Conservation (phyloP, 2,888 invertebrate genomes). For the Notodonta dromedarius region DNA sequence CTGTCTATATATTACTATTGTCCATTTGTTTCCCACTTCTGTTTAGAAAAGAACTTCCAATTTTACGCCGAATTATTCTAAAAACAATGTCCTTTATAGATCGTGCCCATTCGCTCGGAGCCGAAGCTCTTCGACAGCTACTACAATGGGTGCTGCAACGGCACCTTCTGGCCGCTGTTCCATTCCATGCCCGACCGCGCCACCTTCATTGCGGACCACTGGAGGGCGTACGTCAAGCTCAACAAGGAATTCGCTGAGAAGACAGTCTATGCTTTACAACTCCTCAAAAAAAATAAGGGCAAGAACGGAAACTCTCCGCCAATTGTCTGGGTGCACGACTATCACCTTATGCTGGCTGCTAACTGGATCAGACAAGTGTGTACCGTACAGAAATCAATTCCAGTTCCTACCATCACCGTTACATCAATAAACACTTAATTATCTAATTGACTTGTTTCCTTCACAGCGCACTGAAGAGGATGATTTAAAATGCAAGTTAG, state of each 20-base stretch:
- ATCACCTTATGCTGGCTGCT: constrained; percentile 96
- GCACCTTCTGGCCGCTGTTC: constrained; percentile 96
- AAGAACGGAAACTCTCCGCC: constrained; percentile 82
- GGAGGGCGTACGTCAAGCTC: constrained; percentile 91
- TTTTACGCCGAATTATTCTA: constrained; percentile 2
- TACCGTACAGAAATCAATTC: constrained; percentile 7
- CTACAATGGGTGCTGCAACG: constrained; percentile 97
- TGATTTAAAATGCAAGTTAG: constrained; percentile 90
- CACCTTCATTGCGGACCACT: constrained; percentile 91
- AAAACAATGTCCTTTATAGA: constrained; percentile 75
- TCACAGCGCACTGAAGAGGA: constrained; percentile 89
- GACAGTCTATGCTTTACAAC: constrained; percentile 87
- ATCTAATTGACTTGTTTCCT: constrained; percentile 26
- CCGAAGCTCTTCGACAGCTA: constrained; percentile 92
- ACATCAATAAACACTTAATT: not conserved
- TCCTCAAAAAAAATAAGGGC: constrained; percentile 80
- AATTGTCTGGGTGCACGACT: constrained; percentile 97
- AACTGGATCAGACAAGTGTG: constrained; percentile 93
- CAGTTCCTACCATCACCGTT: not conserved
- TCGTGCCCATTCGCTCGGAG: constrained; percentile 91
- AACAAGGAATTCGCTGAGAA: constrained; percentile 93
- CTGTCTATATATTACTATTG: too few species aligned
- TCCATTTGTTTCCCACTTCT: too few species aligned
- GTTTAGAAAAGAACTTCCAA: too few species aligned
- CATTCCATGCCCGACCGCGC: constrained; percentile 97